These are phyloP conservation scores for Mesocentrotus franciscanus DNA, from an alignment of 53 echinoderm and acorn worm genomes.

Conservation along the genomic window DNA sequence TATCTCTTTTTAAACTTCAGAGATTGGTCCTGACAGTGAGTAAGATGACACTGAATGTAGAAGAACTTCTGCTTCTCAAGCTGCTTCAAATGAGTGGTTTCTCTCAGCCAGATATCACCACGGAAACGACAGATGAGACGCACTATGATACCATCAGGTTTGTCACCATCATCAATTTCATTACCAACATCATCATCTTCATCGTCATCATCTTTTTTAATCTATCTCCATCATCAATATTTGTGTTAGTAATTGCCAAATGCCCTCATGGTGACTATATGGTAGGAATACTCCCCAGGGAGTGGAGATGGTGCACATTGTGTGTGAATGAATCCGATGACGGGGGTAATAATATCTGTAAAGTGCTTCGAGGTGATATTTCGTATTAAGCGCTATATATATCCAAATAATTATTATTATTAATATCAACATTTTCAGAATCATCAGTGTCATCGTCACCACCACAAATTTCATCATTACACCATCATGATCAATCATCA, in stretches of 20 bases:
- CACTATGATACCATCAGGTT: conserved; percentile 91
- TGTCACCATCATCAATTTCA: not conserved
- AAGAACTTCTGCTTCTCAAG: conserved; percentile 90
- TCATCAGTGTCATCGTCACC: not conserved
- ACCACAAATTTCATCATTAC: not conserved
- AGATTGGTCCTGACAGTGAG: conserved; percentile 47
- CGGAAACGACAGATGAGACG: conserved; percentile 88
- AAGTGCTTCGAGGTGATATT: too few relatives aligned
- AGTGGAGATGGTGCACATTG: too few relatives aligned
- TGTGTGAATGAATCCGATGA: too few relatives aligned
- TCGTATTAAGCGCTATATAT: too few relatives aligned
- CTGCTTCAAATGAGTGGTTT: conserved; percentile 90
- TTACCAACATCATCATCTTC: not conserved
- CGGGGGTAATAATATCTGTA: too few relatives aligned
- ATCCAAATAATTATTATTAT: too few relatives aligned
- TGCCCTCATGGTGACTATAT: too few relatives aligned
- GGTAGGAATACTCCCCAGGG: too few relatives aligned
- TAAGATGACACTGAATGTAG: conserved; percentile 84
- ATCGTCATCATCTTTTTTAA: conserved; percentile 44
- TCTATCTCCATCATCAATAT: not conserved
- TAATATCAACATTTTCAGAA: not conserved
- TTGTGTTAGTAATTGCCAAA: too few relatives aligned
- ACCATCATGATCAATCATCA: too few relatives aligned
- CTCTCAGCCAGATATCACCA: conserved; percentile 81
- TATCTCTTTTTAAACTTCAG: conserved; percentile 1